Percentiles rank a stretch among this genome's conserved stretches.
These are phyloP conservation scores for Phengaris alcon DNA, from an alignment of 2,888 invertebrate species.

Conservation along the genomic window DNA sequence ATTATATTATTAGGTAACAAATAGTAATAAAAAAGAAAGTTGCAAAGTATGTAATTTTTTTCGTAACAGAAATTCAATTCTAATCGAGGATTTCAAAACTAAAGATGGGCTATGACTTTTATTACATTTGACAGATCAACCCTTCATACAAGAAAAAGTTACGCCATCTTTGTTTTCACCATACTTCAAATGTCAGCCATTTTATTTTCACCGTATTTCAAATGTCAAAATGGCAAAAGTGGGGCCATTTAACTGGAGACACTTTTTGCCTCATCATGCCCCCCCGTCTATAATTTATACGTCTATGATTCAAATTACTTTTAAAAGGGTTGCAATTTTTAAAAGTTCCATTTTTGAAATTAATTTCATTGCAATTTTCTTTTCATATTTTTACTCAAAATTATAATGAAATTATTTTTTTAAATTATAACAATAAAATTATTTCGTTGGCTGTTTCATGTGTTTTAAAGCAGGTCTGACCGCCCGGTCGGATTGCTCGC, in stretches of 20 bases:
- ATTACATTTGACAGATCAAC: too few species aligned
- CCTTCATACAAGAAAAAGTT: too few species aligned
- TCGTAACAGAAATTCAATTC: not conserved
- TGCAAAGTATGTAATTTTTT: not conserved
- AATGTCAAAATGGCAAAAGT: too few species aligned
- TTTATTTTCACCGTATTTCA: too few species aligned
- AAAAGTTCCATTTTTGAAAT: not conserved
- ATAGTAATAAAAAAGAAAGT: not conserved
- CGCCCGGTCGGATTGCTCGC: constrained; percentile 63
- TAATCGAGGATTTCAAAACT: not conserved
- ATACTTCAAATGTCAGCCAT: too few species aligned
- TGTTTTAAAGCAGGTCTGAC: constrained; percentile 60
- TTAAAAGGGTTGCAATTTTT: not conserved
- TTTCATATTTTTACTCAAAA: not conserved
- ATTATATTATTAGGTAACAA: not conserved
- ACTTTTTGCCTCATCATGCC: too few species aligned
- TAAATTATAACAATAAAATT: constrained; percentile 16
- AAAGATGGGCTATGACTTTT: too few species aligned
- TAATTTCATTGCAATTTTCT: not conserved
- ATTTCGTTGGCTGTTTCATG: constrained; percentile 33
- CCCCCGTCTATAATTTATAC: too few species aligned
- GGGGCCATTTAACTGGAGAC: too few species aligned
- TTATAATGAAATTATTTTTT: not conserved
- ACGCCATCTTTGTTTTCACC: too few species aligned
- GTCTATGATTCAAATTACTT: not conserved